Conservation (phyloP, 2,113 vertebrate genomes). For the Bubo blakistoni region DNA sequence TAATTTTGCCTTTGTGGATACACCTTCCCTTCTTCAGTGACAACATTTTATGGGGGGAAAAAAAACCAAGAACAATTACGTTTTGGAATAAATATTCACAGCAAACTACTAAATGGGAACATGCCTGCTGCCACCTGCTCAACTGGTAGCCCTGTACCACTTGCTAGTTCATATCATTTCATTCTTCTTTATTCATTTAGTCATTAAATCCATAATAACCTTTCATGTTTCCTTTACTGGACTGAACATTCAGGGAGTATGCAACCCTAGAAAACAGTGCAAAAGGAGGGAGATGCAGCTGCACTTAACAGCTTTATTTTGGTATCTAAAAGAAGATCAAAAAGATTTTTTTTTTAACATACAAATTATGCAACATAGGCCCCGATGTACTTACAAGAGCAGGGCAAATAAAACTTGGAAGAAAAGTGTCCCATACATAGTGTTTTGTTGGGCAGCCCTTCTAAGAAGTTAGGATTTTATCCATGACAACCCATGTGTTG, state of each 20-base stretch:
- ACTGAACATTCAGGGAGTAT: not conserved
- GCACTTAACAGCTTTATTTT: not conserved
- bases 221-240: not conserved
- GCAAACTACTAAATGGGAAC: not conserved
- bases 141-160: not conserved
- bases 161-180: not conserved
- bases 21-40: not conserved
- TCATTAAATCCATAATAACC: not conserved
- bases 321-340: not conserved
- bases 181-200: not conserved
- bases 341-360: not conserved
- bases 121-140: not conserved
- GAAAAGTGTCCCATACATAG: not conserved
- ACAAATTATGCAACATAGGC: not conserved
- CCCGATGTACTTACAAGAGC: not conserved
- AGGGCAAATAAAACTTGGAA: not conserved
- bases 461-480: constrained; percentile 61
- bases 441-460: constrained; percentile 45
- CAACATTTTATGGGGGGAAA: not conserved
- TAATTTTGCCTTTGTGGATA: not conserved
- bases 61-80: not conserved
- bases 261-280: not conserved
- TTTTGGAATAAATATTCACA: constrained; percentile 34
- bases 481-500: not conserved
- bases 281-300: not conserved